Percentiles rank a stretch among this genome's conserved stretches.
Evolutionary conservation across 2,797 vertebrate species (phyloP).

Genomic region (Ispidina picta): DNA sequence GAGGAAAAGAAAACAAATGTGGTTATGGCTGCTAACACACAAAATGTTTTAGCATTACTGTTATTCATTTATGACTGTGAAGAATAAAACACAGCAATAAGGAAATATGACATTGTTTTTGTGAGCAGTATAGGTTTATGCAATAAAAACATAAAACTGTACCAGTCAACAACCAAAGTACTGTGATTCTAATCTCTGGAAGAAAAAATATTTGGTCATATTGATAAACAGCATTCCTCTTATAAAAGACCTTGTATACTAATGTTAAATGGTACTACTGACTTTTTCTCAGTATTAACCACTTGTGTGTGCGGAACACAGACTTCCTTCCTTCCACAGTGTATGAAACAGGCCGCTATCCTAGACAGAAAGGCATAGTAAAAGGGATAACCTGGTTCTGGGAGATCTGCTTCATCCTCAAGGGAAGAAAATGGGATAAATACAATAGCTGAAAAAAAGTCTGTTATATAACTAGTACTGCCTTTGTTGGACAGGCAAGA

Average conservation of each 20-base stretch:
- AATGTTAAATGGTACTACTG: not conserved
- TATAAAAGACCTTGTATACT: not conserved
- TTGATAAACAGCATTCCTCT: not conserved
- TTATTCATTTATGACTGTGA: not conserved
- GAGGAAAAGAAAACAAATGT: not conserved
- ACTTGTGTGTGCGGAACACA: not conserved
- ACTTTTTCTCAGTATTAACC: not conserved
- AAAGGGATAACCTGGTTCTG: not conserved
- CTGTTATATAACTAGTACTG: not conserved
- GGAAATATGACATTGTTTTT: not conserved
- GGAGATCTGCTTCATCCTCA: not conserved
- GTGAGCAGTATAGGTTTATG: not conserved
- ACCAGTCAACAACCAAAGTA: not conserved
- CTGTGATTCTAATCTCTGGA: not conserved
- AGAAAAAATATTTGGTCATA: not conserved
- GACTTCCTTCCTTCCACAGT: rapidly evolving
- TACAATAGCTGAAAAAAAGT: not conserved
- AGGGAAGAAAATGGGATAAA: not conserved
- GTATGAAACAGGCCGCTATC: not conserved
- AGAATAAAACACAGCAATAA: not conserved
- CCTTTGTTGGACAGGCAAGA: not conserved
- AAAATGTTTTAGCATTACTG: not conserved
- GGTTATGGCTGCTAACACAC: not conserved
- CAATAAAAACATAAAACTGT: not conserved
- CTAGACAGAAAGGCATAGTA: not conserved